Evolutionary conservation across 2,113 vertebrate genomes (phyloP).

Genomic region (Fukomys damarensis): DNA sequence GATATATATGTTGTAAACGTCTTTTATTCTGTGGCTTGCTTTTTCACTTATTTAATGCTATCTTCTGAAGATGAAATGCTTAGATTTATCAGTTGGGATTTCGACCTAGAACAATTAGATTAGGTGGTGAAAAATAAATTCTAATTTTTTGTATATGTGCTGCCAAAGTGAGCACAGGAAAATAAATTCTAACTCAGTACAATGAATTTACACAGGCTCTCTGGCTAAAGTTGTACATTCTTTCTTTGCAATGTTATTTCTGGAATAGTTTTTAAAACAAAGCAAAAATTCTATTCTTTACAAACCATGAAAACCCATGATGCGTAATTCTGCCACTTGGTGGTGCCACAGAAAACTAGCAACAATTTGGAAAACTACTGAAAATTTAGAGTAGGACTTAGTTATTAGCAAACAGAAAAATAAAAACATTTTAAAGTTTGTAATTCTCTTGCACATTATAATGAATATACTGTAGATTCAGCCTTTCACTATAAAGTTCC

Average conservation of each 20-base stretch:
- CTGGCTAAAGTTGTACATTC: constrained; percentile 26
- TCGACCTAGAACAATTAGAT: constrained; percentile 42
- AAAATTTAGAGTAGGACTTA: not conserved
- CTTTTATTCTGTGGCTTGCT: not conserved
- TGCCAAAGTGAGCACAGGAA: too few relatives aligned
- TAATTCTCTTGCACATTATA: not conserved
- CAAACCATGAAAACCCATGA: constrained; percentile 22
- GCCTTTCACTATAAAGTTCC: not conserved
- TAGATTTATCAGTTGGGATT: constrained; percentile 31
- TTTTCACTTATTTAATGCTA: constrained; percentile 31
- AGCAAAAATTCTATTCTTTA: constrained; percentile 32
- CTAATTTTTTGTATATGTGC: too few relatives aligned
- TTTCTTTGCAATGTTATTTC: constrained; percentile 60
- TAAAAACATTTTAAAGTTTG: not conserved
- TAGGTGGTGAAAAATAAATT: constrained; percentile 54
- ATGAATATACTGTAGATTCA: not conserved
- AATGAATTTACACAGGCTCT: constrained; percentile 13
- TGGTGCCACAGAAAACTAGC: constrained; percentile 64
- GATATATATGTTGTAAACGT: not conserved
- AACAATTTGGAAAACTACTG: not conserved
- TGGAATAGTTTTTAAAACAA: constrained; percentile 49
- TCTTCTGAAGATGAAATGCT: constrained; percentile 29
- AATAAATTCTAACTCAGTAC: constrained; percentile 61
- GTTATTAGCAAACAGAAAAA: constrained; percentile 36
- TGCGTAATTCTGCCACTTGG: constrained; percentile 64